Conservation (phyloP, 1,140 invertebrate species). For the Sycophaga agraensis region DNA sequence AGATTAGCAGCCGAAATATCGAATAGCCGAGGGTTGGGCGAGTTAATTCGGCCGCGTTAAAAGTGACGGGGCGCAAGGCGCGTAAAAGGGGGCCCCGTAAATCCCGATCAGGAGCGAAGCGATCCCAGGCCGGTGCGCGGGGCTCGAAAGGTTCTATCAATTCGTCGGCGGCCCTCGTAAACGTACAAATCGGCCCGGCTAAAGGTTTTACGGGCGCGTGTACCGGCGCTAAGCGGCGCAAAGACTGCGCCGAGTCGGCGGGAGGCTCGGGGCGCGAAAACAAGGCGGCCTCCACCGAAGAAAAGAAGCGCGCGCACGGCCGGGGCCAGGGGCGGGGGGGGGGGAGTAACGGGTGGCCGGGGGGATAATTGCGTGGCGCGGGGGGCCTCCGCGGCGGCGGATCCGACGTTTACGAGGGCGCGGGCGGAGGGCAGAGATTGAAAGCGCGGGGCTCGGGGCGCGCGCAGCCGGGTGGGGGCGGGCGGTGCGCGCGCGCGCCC, state of each 20-base stretch:
- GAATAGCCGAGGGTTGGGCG: no score
- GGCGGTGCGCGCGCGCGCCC: slow-evolving; percentile 42
- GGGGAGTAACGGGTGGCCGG: slow-evolving; percentile 4
- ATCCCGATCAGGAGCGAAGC: no score
- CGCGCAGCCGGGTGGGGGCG: slow-evolving; percentile 1
- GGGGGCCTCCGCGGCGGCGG: background rate
- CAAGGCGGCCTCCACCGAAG: background rate
- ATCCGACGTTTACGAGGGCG: slow-evolving; percentile 1
- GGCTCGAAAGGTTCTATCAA: no score
- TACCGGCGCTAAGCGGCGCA: no score
- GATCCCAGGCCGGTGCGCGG: no score
- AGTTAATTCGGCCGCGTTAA: no score
- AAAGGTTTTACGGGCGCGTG: no score
- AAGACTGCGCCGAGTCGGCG: background rate
- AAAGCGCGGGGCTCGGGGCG: background rate
- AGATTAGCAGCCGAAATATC: no score
- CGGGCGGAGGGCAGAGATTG: slow-evolving; percentile 1
- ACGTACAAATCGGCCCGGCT: no score
- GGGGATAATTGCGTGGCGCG: slow-evolving; percentile 32
- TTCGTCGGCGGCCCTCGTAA: no score
- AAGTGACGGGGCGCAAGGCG: no score
- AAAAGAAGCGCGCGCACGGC: slow-evolving; percentile 1
- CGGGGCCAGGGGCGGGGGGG: slow-evolving; percentile 22
- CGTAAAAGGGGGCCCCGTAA: no score
- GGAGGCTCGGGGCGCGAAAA: background rate